Evolutionary conservation across 2,888 invertebrate species (phyloP), one percentile per base, ranked within the genome.

Genomic region (Mesochorus sp.): DNA sequence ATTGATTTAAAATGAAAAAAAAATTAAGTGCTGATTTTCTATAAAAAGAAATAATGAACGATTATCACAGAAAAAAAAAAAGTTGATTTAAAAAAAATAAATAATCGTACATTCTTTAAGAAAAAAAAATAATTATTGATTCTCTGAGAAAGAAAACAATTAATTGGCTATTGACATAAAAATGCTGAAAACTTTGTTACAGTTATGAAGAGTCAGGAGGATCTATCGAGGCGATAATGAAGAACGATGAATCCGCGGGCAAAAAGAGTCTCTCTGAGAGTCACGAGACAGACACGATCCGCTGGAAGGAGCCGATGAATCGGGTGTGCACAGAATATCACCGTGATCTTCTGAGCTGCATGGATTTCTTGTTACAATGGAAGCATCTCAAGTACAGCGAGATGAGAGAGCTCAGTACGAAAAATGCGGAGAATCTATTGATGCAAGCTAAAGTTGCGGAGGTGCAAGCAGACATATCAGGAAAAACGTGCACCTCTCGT

Each of bases 281-380:
- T 53, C 67, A 80, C 34, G 87, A 88, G 24, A 70, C 85, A 19
- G 82, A 86, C 55, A 57, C 85, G 55, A 14, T 88, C 19, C 84
- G 89, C 37, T 89, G 89, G 86, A 90, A 90, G 78, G 84, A 88
- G 64, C 88, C 91, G 82, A 85, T 92, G 24, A 85, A 88, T 3
- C 85, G 88, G 42, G 81, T 91, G 59, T 89, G 90, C 79, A 70
- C 85, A 37, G 84, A 87, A 39, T 91, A 91, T 80, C 79, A 91
- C 55, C 85, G 85, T 21, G 88, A 90, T 76, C 82, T 92, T 34
- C 12, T 84, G 26, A 85, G 85, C 70, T 85, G 85, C 66, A 80
- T 79, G 3, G 84, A 88, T 47, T 51, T 91, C 47, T 78, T 92
- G 5, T 83, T 88, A 31, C 84, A 89, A 71, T 90, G 92, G 86